phyloP scores from a whole-genome alignment of 1,140 invertebrate genomes.

The Plodia interpunctella region DNA sequence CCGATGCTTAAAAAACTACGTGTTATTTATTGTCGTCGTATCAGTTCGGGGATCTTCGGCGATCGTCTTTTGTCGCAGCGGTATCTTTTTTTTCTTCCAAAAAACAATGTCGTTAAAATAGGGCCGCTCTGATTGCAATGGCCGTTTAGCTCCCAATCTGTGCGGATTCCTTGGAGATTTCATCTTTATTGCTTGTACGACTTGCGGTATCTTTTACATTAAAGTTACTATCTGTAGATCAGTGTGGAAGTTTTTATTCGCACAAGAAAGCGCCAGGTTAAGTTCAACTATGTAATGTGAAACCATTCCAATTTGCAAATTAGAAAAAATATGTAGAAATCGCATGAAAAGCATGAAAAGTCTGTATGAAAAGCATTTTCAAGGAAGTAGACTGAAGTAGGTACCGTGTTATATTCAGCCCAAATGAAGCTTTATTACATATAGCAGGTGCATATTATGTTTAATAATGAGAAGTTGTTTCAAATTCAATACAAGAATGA shows the following conservation, averaged over 20 bases:
- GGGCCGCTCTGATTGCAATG: constrained; percentile 28
- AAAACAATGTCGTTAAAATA: constrained; percentile 52
- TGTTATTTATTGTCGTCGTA: constrained; percentile 68
- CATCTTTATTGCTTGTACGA: constrained; percentile 56
- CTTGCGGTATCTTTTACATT: constrained; percentile 6
- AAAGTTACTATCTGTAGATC: not conserved
- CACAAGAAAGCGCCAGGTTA: not conserved
- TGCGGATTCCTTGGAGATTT: constrained; percentile 63
- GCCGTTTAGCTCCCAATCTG: constrained; percentile 34
- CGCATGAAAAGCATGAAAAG: too few species aligned
- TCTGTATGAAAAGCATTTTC: too few species aligned
- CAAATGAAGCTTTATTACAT: too few species aligned
- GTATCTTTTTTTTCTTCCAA: constrained; percentile 44
- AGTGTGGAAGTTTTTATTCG: constrained; percentile 1
- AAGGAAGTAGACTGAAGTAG: too few species aligned
- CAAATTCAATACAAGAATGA: too few species aligned
- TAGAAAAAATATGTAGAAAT: too few species aligned
- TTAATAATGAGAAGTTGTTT: too few species aligned
- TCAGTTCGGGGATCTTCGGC: constrained; percentile 39
- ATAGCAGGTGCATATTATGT: too few species aligned
- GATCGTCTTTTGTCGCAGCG: constrained; percentile 60
- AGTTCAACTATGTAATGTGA: too few species aligned
- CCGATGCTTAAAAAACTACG: constrained; percentile 33
- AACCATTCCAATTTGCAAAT: too few species aligned
- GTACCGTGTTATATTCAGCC: too few species aligned